Evolutionary conservation across 2,797 vertebrate genomes (phyloP), one percentile per base, ranked within the genome.

Genomic region (Novumbra hubbsi): DNA sequence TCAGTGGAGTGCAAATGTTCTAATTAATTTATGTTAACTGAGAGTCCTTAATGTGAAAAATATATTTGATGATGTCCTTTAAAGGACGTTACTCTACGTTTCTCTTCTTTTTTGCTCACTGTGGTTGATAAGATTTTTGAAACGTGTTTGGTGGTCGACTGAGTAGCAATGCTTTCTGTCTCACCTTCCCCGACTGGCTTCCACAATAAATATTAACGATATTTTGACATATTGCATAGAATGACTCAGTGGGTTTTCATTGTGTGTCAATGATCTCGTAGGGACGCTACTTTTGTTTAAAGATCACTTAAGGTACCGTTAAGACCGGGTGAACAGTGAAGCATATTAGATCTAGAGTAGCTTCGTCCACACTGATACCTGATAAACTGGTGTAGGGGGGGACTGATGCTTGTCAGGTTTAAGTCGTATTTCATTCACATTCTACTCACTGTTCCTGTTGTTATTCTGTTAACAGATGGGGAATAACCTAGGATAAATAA

Each of bases 381-480:
- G 24, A 50, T 19, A 28, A 9, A 8, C 17, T 34, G 64, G 34
- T 34, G 65, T 19, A n/a, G 27, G 48, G 12, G 34, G 52, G 34
- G 70, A 21, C 3, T 73, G 60, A 27, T 24, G 9, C 19, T 24
- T 76, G 48, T 67, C 66, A 63, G 68, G 41, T 38, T 85, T 30
- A 65, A 50, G 69, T 73, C 72, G 68, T 86, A 76, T 83, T 80
- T 38, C 55, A 88, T 84, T 91, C 45, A 89, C 66, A 75, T 83
- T 80, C 48, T 50, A 89, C 85, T 91, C 45, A 89, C 66, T 78
- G 67, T 68, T 86, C 71, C 90, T 75, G 80, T 76, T 89, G 83
- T 91, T 86, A 80, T 87, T 89, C 75, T 92, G 78, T 92, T 87
- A 84, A 94, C 93, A 95, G 94, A 95, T 95, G 93, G 94, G 94